Evolutionary conservation across 2,888 invertebrate genomes (phyloP), one percentile per base, ranked within the genome.

Genomic region (Pollenia amentaria): DNA sequence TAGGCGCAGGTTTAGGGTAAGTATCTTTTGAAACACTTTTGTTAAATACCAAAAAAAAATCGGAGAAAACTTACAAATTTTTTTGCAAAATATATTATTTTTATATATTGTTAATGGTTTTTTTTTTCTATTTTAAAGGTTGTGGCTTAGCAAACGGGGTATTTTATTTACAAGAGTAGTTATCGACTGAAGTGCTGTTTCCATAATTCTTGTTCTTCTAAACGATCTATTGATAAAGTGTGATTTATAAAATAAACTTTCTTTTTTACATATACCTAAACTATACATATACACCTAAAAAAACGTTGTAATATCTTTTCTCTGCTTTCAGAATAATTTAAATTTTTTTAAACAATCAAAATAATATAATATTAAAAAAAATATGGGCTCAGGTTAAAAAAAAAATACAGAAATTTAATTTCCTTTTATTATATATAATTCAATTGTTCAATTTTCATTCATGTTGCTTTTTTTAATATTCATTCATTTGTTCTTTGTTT

Each of bases 1-100:
- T 99, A 87, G 98, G 98, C 88, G 97, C 98, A 86, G 98, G 98
- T 85, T 95, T 99, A 90, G 98, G 98, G 97, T 98, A 93, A 94
- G 94, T 89, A n/a, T 46, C 9, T 1, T 29, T 29, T 6, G 0
- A 6, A 29, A 29, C 29, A 29, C 0, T 29, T 29, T 29, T 6
- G 29, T 29, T 29, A 0, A 29, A 29, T 29, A 29, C 29, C 1
- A 29, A 29, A 29, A 29, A 29, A 29, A 29, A 29, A 29, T 29
- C 29, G 29, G 29, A 29, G 29, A 29, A 29, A 29, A 29, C 29
- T 29, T 29, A 29, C 29, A 29, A 29, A 29, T 29, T 2, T 14
- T 38, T 6, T 14, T 6, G 11, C 8, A 18, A 16, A 21, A 38
- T 38, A 16, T 11, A 53, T 51, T 21, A 48, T 64, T 16, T 21